These are phyloP conservation scores for Zaprionus davidi DNA, from an alignment of 1,140 invertebrate genomes.

Conservation along the genomic window DNA sequence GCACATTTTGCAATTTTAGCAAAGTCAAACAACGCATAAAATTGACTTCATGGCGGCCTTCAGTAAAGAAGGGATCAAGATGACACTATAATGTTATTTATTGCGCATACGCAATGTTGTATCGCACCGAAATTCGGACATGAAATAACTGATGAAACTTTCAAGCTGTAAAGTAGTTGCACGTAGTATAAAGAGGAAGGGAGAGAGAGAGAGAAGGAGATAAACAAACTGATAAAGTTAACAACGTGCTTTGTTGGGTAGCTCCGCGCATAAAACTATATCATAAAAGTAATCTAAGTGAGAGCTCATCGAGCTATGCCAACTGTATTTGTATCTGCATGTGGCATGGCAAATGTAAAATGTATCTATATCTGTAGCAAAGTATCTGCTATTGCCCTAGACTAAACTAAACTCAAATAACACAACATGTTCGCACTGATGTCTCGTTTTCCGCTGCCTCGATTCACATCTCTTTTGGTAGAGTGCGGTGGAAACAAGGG, in stretches of 20 bases:
- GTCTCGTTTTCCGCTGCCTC: conserved; percentile 54
- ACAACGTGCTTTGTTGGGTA: not conserved
- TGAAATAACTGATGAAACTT: not conserved
- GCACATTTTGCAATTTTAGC: not conserved
- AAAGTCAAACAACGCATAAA: not conserved
- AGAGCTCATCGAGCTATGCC: not conserved
- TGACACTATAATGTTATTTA: conserved; percentile 29
- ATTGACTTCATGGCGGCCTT: not conserved
- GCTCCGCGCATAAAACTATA: conserved; percentile 1
- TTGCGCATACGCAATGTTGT: conserved; percentile 48
- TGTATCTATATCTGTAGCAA: conserved; percentile 24
- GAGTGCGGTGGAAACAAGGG: not conserved
- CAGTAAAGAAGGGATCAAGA: not conserved
- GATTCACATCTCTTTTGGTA: conserved; percentile 40
- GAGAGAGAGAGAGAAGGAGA: not conserved
- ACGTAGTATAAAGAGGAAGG: not conserved
- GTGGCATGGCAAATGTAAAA: conserved; percentile 25
- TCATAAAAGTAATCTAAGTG: conserved; percentile 32
- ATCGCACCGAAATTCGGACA: not conserved
- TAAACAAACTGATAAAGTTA: not conserved
- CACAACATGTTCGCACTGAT: conserved; percentile 61
- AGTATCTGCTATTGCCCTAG: conserved; percentile 43
- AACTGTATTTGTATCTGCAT: conserved; percentile 24
- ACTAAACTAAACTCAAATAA: conserved; percentile 79
- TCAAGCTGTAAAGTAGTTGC: conserved; percentile 15